Evolutionary conservation across 2,888 invertebrate genomes (phyloP).

Genomic region (Calameuta pallipes): DNA sequence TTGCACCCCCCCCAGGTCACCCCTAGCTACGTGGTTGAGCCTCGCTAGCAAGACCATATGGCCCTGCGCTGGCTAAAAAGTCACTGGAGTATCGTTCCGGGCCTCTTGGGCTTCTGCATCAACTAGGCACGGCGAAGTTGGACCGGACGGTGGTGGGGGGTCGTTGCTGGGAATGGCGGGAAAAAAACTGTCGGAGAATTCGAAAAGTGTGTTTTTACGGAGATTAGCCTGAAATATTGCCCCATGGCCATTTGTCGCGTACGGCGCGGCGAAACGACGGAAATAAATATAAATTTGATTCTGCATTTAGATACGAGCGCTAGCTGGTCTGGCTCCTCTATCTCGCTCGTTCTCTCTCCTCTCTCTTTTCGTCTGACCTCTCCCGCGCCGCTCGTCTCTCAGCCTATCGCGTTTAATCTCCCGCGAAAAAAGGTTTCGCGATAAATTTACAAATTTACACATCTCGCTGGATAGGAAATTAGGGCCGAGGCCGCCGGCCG

Average conservation of each 20-base stretch:
- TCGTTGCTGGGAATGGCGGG: neutral
- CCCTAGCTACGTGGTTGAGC: neutral
- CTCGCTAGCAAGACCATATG: neutral
- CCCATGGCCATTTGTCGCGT: conserved; percentile 46
- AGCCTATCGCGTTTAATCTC: conserved; percentile 19
- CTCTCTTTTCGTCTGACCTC: neutral
- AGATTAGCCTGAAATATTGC: conserved; percentile 47
- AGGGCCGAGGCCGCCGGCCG: neutral
- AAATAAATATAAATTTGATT: conserved; percentile 57
- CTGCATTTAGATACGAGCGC: conserved; percentile 42
- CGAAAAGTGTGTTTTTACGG: conserved; percentile 14
- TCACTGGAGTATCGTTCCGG: neutral
- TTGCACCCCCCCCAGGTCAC: neutral
- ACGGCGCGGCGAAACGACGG: conserved; percentile 29
- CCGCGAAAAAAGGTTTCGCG: conserved; percentile 20
- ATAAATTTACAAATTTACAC: conserved; percentile 24
- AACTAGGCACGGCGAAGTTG: neutral
- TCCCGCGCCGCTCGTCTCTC: conserved; percentile 1
- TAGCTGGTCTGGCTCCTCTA: conserved; percentile 16
- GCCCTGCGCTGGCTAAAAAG: neutral
- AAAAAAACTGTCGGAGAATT: neutral
- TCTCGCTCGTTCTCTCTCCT: conserved; percentile 6
- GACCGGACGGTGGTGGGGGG: neutral
- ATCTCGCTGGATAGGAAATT: conserved; percentile 21
- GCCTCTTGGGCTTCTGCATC: neutral